These are phyloP conservation scores for Masticophis lateralis DNA, from an alignment of 2,797 vertebrate genomes.

Conservation along the genomic window DNA sequence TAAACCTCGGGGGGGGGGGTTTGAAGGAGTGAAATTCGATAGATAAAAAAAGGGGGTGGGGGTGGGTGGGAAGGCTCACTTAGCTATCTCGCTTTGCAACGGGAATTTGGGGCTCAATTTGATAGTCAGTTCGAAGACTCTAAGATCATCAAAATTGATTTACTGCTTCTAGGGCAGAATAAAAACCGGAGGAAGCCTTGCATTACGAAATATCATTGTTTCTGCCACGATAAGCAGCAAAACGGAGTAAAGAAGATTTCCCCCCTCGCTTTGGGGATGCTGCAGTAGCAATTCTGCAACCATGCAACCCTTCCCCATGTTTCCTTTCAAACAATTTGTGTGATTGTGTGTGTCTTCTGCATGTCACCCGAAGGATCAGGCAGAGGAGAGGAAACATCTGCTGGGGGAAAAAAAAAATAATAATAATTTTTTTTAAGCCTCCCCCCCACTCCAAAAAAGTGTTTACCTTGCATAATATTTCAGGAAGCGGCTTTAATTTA, in stretches of 20 bases:
- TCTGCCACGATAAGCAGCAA: not conserved
- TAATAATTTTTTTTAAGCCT: no score
- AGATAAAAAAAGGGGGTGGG: no score
- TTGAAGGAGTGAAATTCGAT: no score
- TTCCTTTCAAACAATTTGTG: not conserved
- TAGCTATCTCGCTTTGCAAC: not conserved
- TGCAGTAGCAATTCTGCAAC: not conserved
- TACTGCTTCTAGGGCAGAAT: not conserved
- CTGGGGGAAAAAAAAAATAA: not conserved
- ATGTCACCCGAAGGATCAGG: not conserved
- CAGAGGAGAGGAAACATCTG: not conserved
- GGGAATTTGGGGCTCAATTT: not conserved
- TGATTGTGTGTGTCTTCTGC: not conserved
- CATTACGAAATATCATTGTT: not conserved
- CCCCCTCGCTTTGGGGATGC: not conserved
- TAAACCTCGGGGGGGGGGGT: no score
- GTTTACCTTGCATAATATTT: constrained; percentile 32
- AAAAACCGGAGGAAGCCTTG: not conserved
- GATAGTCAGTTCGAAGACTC: not conserved
- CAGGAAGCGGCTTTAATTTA: constrained; percentile 49
- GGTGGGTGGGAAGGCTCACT: not conserved
- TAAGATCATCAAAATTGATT: not conserved
- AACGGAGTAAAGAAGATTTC: not conserved
- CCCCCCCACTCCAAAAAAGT: not conserved
- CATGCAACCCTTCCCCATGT: not conserved